Evolutionary conservation across 2,888 invertebrate species (phyloP).

Genomic region (Campoletis raptor): DNA sequence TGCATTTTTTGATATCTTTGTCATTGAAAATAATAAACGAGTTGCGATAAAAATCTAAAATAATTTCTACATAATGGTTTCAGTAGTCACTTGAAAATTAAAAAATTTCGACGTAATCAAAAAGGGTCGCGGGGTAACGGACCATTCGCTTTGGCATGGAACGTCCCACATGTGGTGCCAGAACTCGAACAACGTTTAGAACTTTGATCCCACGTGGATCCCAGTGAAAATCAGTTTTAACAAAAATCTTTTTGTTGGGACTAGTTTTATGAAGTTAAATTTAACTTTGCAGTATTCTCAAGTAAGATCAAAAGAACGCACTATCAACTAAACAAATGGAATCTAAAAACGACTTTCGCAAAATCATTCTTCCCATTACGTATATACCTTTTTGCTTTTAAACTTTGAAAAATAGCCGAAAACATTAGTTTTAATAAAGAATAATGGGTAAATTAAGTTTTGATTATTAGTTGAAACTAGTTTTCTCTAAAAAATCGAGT

Average conservation of each 20-base stretch:
- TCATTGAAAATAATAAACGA: too few species aligned
- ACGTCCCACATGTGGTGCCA: not conserved
- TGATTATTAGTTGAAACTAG: not conserved
- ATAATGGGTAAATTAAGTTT: not conserved
- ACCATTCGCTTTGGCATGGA: too few species aligned
- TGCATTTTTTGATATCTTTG: too few species aligned
- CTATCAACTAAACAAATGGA: not conserved
- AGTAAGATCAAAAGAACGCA: not conserved
- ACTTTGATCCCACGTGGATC: not conserved
- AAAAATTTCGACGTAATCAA: too few species aligned
- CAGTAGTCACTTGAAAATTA: too few species aligned
- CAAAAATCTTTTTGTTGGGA: not conserved
- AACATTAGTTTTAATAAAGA: not conserved
- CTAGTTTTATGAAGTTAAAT: not conserved
- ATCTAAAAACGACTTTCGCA: not conserved
- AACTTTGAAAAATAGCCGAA: not conserved
- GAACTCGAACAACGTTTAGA: not conserved
- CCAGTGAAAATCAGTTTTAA: not conserved
- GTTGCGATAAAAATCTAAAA: too few species aligned
- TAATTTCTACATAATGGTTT: too few species aligned
- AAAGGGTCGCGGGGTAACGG: too few species aligned
- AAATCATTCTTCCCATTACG: too few species aligned
- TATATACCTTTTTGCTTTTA: too few species aligned
- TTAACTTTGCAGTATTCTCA: too few species aligned
- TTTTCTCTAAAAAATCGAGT: constrained; percentile 2